These are phyloP conservation scores for Cheilosia scutellata DNA, from an alignment of 2,888 invertebrate species.

Conservation along the genomic window DNA sequence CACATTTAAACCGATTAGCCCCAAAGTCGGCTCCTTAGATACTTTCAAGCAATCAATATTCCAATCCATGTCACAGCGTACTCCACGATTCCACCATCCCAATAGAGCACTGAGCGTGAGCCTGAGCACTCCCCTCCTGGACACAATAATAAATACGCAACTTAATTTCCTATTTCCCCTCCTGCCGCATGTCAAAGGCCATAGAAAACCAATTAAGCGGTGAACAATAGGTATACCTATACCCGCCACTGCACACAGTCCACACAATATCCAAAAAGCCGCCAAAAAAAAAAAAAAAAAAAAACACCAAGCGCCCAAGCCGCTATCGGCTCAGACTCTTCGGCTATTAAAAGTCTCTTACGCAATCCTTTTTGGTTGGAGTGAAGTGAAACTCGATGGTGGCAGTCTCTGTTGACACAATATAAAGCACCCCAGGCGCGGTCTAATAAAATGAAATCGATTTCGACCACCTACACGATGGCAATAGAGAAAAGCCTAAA, in stretches of 20 bases:
- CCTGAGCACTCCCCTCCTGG: not conserved
- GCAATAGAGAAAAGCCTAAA: conserved; percentile 4
- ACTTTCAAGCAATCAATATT: conserved; percentile 28
- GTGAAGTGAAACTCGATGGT: conserved; percentile 33
- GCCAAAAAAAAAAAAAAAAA: conserved; percentile 4
- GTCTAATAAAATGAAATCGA: conserved; percentile 21
- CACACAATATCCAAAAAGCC: not conserved
- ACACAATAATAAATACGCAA: conserved; percentile 47
- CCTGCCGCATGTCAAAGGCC: conserved; percentile 55
- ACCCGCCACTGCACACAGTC: conserved; percentile 6
- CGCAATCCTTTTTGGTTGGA: conserved; percentile 41
- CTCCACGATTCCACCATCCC: not conserved
- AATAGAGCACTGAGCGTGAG: not conserved
- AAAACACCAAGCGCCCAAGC: not conserved
- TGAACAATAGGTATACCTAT: conserved; percentile 57
- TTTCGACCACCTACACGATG: not conserved
- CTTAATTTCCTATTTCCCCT: conserved; percentile 44
- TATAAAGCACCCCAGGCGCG: conserved; percentile 23
- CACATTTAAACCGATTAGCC: conserved; percentile 63
- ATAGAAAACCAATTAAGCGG: conserved; percentile 61
- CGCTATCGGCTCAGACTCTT: conserved; percentile 20
- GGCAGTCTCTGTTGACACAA: conserved; percentile 42
- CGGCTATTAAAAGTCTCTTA: conserved; percentile 42
- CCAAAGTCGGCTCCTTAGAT: conserved; percentile 34
- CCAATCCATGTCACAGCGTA: not conserved